Base-by-base conservation (phyloP, 2,797 vertebrate species). In the Microctenopoma steveboyesi region DNA sequence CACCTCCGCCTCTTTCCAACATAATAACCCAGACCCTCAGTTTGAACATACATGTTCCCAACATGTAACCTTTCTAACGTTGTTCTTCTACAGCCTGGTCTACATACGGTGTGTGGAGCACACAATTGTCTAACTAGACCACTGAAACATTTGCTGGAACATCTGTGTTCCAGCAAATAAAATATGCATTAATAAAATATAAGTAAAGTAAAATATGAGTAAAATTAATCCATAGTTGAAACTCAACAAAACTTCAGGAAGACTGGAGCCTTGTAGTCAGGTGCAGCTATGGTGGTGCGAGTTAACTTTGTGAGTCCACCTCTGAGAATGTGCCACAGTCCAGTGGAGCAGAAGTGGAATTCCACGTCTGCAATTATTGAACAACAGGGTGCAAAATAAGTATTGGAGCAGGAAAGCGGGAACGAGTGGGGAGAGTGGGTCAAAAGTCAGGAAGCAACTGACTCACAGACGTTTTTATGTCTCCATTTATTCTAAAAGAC, bases 401-500 rank as follows among this genome's bases (percentile, higher is more conserved):
- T 80, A 88, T 81, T 88, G 78, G 75, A 77, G 54, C 70, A 71
- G 79, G 69, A 79, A 72, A 66, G 48, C 53, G 77, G 61, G 48
- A 75, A 63, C 9, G 39, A 70, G 63, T 12, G 51, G 50, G 49
- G 45, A 70, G 50, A 48, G 62, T 5, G 45, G 37, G 59, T 79
- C 81, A 28, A 91, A 93, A 64, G 63, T 90, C 86, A 40, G 91
- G 54, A 84, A 78, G 82, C 46, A 78, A 72, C 28, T 28, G 70
- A 86, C 58, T 72, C 74, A 39, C 13, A 66, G 59, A 60, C 65
- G 15, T 56, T 59, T 83, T 78, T 81, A 84, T 85, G 75, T 86
- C 78, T 83, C 73, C 89, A 89, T 93, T 93, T 90, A 92, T 92
- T 93, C 88, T 90, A 91, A 93, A 92, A 92, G 86, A 89, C 90